Evolutionary conservation across 1,140 invertebrate species (phyloP).

Genomic region (Drosophila equinoxialis): DNA sequence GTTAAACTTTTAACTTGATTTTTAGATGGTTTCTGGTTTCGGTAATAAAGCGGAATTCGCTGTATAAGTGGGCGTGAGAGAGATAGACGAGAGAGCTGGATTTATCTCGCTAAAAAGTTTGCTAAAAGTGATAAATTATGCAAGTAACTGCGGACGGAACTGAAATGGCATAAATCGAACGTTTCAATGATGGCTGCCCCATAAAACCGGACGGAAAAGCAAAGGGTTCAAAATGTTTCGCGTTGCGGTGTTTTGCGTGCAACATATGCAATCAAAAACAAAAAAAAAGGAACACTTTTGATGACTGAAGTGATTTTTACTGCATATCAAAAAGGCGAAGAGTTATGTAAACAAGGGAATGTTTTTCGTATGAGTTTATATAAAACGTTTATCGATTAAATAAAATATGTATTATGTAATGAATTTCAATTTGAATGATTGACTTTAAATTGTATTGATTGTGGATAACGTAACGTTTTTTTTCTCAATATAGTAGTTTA

Average conservation of each 20-base stretch:
- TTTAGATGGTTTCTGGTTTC: constrained; percentile 25
- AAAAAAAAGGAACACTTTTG: background rate
- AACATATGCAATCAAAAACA: background rate
- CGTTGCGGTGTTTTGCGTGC: background rate
- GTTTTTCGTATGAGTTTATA: background rate
- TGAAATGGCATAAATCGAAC: constrained; percentile 11
- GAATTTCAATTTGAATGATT: constrained; percentile 18
- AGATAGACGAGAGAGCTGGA: background rate
- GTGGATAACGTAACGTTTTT: no score
- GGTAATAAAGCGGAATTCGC: constrained; percentile 38
- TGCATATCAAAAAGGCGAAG: background rate
- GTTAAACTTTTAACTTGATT: constrained; percentile 65
- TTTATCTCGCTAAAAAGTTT: constrained; percentile 36
- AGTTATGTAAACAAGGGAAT: background rate
- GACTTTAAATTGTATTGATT: background rate
- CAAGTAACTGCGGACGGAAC: constrained; percentile 2
- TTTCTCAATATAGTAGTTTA: no score
- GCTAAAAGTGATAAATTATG: constrained; percentile 36
- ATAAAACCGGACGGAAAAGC: background rate
- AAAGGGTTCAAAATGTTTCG: background rate
- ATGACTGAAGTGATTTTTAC: background rate
- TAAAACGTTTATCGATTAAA: background rate
- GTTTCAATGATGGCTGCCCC: constrained; percentile 6
- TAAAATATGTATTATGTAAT: constrained; percentile 1
- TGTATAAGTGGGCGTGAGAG: background rate